These are phyloP conservation scores for Herpailurus yagouaroundi DNA, from an alignment of 2,113 vertebrate species.

Conservation along the genomic window DNA sequence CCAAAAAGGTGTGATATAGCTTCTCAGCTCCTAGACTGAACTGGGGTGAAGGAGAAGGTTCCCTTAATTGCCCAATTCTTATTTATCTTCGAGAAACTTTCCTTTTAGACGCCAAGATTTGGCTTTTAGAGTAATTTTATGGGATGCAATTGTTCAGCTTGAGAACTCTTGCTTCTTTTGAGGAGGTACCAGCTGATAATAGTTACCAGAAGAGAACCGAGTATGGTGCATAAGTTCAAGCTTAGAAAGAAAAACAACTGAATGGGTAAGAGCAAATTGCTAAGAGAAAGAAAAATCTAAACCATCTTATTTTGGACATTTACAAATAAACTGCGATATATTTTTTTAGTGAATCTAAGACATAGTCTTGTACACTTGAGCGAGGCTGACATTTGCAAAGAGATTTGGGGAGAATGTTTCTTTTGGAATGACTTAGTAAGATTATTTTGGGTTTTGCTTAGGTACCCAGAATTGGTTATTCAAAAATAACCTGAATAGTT, in stretches of 20 bases:
- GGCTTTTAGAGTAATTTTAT: slow-evolving; percentile 22
- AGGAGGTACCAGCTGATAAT: background rate
- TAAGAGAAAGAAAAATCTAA: background rate
- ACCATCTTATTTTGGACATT: background rate
- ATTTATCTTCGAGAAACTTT: background rate
- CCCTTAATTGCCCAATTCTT: background rate
- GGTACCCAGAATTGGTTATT: background rate
- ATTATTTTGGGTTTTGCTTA: background rate
- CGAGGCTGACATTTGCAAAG: background rate
- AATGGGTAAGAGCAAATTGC: background rate
- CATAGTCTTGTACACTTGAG: background rate
- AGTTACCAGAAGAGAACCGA: background rate
- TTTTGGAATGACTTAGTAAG: background rate
- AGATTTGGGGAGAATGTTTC: background rate
- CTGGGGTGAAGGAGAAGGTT: background rate
- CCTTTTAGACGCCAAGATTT: background rate
- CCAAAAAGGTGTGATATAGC: background rate
- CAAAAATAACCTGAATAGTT: slow-evolving; percentile 1
- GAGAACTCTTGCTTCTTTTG: background rate
- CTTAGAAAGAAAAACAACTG: background rate
- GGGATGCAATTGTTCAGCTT: background rate
- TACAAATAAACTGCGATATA: background rate
- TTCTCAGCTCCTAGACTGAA: background rate
- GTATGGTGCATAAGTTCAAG: background rate
- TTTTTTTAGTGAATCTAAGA: slow-evolving; percentile 27